phyloP scores from a whole-genome alignment of 2,113 vertebrate species.

The Donacobius atricapilla region DNA sequence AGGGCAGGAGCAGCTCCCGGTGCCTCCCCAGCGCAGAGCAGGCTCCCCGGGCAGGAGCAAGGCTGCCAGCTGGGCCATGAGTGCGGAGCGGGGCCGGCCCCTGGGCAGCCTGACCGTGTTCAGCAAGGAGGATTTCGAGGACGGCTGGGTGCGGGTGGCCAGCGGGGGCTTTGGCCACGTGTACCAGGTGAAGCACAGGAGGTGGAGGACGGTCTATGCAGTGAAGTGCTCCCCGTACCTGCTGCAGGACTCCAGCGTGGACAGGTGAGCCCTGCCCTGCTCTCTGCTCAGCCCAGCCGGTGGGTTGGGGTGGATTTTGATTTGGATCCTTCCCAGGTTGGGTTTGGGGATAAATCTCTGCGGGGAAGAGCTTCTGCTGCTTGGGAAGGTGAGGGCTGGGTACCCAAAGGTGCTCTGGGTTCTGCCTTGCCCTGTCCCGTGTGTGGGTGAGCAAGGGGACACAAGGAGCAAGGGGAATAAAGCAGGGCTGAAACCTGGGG shows the following conservation, averaged over 20 bases:
- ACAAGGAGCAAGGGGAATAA: accelerated
- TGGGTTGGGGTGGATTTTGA: not conserved
- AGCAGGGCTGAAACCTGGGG: not conserved
- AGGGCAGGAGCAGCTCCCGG: not conserved
- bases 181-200: slow-evolving; percentile 81
- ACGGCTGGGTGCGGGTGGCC: slow-evolving; percentile 76
- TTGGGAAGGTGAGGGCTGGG: not conserved
- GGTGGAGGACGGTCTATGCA: slow-evolving; percentile 73
- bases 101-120: slow-evolving; percentile 68
- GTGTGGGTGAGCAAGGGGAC: not conserved
- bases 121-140: slow-evolving; percentile 79
- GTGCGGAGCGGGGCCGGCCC: not conserved
- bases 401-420: not conserved
- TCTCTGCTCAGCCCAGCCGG: accelerated
- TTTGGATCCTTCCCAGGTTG: not conserved
- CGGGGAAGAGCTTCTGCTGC: not conserved
- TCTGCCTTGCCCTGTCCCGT: not conserved
- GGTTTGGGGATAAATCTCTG: not conserved
- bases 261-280: slow-evolving; percentile 66
- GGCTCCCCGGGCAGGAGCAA: too few relatives aligned
- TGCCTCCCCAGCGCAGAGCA: not conserved
- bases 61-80: not conserved
- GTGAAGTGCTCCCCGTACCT: slow-evolving; percentile 74
- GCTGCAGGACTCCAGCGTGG: slow-evolving; percentile 32
- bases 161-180: slow-evolving; percentile 79